Evolutionary conservation across 2,888 invertebrate genomes (phyloP).

Genomic region (Hedychridium roseum): DNA sequence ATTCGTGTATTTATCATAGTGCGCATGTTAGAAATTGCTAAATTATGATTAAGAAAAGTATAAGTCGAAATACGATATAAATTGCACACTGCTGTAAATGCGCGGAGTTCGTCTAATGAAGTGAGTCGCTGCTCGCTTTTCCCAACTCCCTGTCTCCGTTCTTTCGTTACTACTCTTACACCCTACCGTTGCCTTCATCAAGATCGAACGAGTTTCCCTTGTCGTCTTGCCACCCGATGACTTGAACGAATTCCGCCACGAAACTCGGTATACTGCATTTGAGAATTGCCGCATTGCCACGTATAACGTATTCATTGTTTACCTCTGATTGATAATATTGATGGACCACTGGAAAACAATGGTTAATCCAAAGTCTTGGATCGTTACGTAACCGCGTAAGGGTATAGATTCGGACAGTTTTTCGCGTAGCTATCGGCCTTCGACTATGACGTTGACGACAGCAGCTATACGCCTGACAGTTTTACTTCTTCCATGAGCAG

Average conservation of each 20-base stretch:
- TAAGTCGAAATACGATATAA: too few relatives aligned
- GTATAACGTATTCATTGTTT: slow-evolving; percentile 88
- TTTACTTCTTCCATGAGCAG: too few relatives aligned
- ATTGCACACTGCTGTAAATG: too few relatives aligned
- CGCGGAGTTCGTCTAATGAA: too few relatives aligned
- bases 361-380: not conserved
- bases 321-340: slow-evolving; percentile 91
- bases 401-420: not conserved
- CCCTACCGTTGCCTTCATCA: slow-evolving; percentile 55
- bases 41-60: too few relatives aligned
- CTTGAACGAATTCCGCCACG: slow-evolving; percentile 89
- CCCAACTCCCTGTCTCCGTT: not conserved
- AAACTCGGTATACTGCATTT: slow-evolving; percentile 92
- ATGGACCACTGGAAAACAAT: slow-evolving; percentile 79
- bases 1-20: too few relatives aligned
- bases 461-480: too few relatives aligned
- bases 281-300: slow-evolving; percentile 85
- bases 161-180: not conserved
- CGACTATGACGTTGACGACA: too few relatives aligned
- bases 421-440: too few relatives aligned
- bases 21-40: too few relatives aligned
- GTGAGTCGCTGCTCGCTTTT: slow-evolving; percentile 25
- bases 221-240: slow-evolving; percentile 78
- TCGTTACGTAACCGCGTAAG: not conserved
- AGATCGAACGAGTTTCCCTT: slow-evolving; percentile 63